A percentile compares a stretch with the other conserved stretches of the same genome.
phyloP scores from a whole-genome alignment of 2,888 invertebrate genomes.

The Melanargia galathea region DNA sequence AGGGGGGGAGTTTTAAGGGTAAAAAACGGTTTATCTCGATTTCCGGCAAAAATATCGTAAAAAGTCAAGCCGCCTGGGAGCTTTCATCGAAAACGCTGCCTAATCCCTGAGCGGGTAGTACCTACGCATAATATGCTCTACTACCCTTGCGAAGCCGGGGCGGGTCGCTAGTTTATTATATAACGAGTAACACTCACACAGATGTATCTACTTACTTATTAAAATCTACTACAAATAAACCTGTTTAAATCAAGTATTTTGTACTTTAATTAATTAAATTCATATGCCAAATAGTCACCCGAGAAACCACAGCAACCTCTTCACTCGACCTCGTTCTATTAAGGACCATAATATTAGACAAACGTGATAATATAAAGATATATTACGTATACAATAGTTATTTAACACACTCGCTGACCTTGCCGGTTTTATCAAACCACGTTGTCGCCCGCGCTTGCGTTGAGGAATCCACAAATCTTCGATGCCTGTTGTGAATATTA shows the following conservation, averaged over 20 bases:
- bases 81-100: no score
- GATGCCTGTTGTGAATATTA: constrained; percentile 31
- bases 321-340: constrained; percentile 37
- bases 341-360: constrained; percentile 24
- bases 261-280: constrained; percentile 19
- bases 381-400: constrained; percentile 26
- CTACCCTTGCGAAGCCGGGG: no score
- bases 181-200: neutral
- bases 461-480: constrained; percentile 29
- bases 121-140: no score
- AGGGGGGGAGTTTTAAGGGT: no score
- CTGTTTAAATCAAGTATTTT: constrained; percentile 13
- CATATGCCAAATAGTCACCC: constrained; percentile 31
- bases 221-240: no score
- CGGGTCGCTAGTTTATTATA: constrained; percentile 2
- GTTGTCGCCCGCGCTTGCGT: constrained; percentile 34
- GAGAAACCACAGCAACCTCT: constrained; percentile 34
- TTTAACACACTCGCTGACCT: constrained; percentile 40
- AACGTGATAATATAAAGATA: constrained; percentile 16
- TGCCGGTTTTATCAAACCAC: constrained; percentile 31
- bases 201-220: no score
- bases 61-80: no score
- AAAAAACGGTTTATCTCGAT: no score
- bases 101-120: no score
- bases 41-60: no score